Evolutionary conservation across 1,140 invertebrate species (phyloP).

Genomic region (Chironomus striatipennis): DNA sequence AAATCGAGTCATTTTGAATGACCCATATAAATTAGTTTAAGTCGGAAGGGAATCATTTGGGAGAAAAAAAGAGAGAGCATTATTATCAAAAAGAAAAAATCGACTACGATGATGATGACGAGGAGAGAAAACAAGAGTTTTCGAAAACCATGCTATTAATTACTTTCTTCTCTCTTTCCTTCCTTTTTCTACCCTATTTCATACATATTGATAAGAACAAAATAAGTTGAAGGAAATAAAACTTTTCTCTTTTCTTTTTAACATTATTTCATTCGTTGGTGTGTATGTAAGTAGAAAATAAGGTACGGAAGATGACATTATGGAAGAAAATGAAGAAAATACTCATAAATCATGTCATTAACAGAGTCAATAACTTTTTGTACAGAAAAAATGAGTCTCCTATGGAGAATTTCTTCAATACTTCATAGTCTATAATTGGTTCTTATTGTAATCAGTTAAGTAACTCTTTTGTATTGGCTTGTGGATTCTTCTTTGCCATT

Average conservation of each 20-base stretch:
- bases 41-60: not conserved
- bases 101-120: too few species aligned
- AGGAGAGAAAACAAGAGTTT: too few species aligned
- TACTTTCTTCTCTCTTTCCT: not conserved
- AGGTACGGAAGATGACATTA: not conserved
- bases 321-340: not conserved
- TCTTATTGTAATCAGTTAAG: too few species aligned
- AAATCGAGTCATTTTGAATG: constrained; percentile 13
- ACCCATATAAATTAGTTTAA: constrained; percentile 14
- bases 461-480: too few species aligned
- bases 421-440: too few species aligned
- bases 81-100: not conserved
- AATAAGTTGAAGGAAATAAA: too few species aligned
- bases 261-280: too few species aligned
- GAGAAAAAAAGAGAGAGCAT: not conserved
- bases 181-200: not conserved
- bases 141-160: not conserved
- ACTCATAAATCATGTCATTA: constrained; percentile 9
- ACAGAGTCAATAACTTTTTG: not conserved
- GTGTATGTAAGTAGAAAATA: not conserved
- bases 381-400: not conserved
- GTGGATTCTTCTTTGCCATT: too few species aligned
- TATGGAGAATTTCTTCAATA: too few species aligned
- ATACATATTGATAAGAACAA: too few species aligned
- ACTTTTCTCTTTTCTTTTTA: too few species aligned